phyloP scores from a whole-genome alignment of 2,888 invertebrate species.

The Cheiracanthium punctorium region DNA sequence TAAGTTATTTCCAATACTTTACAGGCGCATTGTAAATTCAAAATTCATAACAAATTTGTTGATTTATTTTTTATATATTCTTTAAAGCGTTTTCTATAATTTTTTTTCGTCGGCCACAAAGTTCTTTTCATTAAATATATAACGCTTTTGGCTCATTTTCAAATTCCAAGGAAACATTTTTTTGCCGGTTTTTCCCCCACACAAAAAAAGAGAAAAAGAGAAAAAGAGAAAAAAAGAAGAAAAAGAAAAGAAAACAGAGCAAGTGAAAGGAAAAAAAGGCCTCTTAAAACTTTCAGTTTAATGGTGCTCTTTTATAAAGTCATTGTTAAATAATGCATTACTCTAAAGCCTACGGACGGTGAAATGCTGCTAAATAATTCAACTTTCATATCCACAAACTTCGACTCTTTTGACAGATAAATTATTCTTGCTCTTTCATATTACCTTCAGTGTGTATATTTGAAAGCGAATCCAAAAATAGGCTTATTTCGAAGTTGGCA shows the following conservation, averaged over 20 bases:
- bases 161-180: neutral
- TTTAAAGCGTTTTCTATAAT: no score
- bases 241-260: no score
- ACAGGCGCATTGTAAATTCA: no score
- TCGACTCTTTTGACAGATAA: neutral
- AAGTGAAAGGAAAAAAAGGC: neutral
- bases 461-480: neutral
- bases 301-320: conserved; percentile 13
- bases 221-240: no score
- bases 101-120: no score
- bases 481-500: neutral
- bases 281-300: neutral
- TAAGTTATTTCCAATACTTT: no score
- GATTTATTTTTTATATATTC: no score
- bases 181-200: no score
- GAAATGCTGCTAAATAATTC: conserved; percentile 1
- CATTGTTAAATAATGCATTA: conserved; percentile 17
- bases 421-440: neutral
- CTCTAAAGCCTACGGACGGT: neutral
- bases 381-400: conserved; percentile 2
- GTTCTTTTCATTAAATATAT: neutral
- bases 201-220: no score
- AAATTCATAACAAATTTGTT: no score
- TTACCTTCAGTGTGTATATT: neutral
- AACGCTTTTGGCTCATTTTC: neutral